A percentile compares a stretch with the other conserved stretches of the same genome.
Conservation (phyloP, 2,888 invertebrate genomes). For the Parascotia fuliginaria region DNA sequence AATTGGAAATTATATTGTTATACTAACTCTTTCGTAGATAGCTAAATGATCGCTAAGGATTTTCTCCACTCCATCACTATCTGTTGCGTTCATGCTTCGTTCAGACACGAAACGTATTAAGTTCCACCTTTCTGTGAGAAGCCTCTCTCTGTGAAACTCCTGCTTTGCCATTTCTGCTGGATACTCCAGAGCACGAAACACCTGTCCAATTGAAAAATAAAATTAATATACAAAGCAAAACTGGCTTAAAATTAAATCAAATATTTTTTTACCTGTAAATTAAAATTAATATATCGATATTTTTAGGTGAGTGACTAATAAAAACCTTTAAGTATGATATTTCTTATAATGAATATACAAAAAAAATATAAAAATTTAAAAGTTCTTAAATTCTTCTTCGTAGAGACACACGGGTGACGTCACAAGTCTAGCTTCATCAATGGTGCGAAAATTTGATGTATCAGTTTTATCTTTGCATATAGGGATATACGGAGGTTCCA, state of each 20-base stretch:
- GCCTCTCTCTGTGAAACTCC: constrained; percentile 85
- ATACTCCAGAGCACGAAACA: constrained; percentile 91
- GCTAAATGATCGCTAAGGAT: constrained; percentile 72
- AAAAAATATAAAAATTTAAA: constrained; percentile 66
- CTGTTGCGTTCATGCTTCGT: constrained; percentile 75
- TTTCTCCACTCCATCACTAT: constrained; percentile 84
- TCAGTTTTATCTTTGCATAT: constrained; percentile 84
- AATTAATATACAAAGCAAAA: constrained; percentile 7
- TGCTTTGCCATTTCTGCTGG: constrained; percentile 91
- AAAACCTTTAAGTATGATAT: neutral
- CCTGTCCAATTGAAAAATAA: constrained; percentile 76
- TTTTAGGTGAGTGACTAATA: too few relatives aligned
- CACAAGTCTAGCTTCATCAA: constrained; percentile 81
- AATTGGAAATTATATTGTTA: neutral
- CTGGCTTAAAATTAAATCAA: too few relatives aligned
- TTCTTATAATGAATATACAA: constrained; percentile 10
- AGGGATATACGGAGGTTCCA: constrained; percentile 87
- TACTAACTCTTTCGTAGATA: constrained; percentile 71
- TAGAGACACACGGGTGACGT: constrained; percentile 80
- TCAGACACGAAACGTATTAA: constrained; percentile 87
- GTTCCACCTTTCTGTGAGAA: constrained; percentile 85
- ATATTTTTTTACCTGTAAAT: neutral
- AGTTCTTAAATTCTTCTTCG: constrained; percentile 88
- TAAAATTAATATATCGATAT: too few relatives aligned
- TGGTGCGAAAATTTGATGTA: constrained; percentile 87